phyloP scores from a whole-genome alignment of 2,113 vertebrate genomes.

The Suricata suricatta region DNA sequence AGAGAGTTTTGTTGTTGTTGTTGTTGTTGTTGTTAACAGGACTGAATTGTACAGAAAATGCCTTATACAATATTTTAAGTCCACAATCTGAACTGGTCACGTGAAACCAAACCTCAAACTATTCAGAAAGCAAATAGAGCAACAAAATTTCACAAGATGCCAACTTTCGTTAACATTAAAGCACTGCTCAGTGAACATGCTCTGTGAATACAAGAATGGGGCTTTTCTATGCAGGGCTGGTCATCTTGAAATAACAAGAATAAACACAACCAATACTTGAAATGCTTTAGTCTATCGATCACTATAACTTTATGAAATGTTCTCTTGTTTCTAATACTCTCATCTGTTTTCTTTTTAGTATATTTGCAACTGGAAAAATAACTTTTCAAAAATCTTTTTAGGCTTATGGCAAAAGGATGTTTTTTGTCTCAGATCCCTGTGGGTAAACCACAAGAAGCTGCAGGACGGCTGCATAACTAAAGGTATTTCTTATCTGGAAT shows the following conservation, averaged over 20 bases:
- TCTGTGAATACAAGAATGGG: not conserved
- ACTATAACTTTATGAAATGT: not conserved
- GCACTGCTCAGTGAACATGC: not conserved
- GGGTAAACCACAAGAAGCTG: not conserved
- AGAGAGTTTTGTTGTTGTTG: not conserved
- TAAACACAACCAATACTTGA: not conserved
- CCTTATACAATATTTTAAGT: not conserved
- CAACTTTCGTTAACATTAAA: not conserved
- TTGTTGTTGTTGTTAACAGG: not conserved
- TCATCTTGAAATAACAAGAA: not conserved
- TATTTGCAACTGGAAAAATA: conserved; percentile 14
- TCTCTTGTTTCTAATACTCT: not conserved
- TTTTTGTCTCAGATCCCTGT: conserved; percentile 8
- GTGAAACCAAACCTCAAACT: conserved; percentile 26
- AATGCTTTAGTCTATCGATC: not conserved
- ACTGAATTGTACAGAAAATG: conserved; percentile 10
- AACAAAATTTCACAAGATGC: not conserved
- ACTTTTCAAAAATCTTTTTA: not conserved
- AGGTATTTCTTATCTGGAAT: not conserved
- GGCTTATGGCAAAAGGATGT: not conserved
- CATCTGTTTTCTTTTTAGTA: not conserved
- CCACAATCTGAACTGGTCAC: not conserved
- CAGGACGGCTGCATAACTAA: not conserved
- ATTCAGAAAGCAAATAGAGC: not conserved
- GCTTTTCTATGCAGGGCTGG: not conserved